These are phyloP conservation scores for Antheraea pernyi DNA, from an alignment of 1,140 invertebrate species.

Conservation along the genomic window DNA sequence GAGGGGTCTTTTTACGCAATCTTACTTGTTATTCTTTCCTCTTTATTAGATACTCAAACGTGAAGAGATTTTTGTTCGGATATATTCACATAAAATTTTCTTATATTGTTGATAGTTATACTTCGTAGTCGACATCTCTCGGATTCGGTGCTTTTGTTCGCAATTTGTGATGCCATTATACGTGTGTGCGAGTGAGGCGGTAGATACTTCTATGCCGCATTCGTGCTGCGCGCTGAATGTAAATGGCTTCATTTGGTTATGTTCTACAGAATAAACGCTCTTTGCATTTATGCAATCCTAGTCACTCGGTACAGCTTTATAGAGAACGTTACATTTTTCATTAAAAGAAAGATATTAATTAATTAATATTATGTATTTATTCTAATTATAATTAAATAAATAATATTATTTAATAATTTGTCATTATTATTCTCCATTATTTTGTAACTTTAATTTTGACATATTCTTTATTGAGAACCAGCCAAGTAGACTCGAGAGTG, in stretches of 20 bases:
- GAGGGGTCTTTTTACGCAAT: no score
- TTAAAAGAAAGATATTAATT: no score
- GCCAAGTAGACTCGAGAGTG: no score
- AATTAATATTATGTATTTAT: no score
- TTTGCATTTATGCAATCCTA: conserved; percentile 68
- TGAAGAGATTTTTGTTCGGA: conserved; percentile 48
- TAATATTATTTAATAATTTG: no score
- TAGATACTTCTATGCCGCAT: conserved; percentile 36
- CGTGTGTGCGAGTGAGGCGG: conserved; percentile 43
- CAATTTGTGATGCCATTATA: conserved; percentile 70
- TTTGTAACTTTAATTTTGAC: no score
- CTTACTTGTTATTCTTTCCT: no score
- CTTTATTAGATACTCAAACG: conserved; percentile 15
- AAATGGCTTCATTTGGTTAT: conserved; percentile 76
- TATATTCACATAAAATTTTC: conserved; percentile 64
- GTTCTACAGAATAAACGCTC: conserved; percentile 62
- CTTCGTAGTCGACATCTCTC: conserved; percentile 42
- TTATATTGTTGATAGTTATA: conserved; percentile 56
- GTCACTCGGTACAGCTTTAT: conserved; percentile 29
- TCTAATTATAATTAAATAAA: no score
- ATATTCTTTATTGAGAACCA: no score
- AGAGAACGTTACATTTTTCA: conserved; percentile 8
- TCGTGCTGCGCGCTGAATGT: conserved; percentile 60
- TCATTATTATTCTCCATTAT: no score
- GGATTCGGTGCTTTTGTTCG: conserved; percentile 56